Evolutionary conservation across 1,140 invertebrate genomes (phyloP).

Genomic region (Ridgeia piscesae): DNA sequence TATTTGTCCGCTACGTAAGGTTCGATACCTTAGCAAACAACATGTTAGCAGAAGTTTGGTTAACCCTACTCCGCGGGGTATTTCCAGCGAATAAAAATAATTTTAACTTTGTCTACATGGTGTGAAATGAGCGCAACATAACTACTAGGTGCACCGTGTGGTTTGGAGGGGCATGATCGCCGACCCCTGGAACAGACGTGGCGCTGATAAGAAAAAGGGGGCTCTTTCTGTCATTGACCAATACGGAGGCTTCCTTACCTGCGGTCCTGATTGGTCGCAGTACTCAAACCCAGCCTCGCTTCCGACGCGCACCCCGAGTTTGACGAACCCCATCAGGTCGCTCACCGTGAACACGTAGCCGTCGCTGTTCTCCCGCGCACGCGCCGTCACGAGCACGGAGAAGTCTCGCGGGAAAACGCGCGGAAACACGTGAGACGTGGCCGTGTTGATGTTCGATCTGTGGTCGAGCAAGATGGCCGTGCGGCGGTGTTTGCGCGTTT

Average conservation of each 20-base stretch:
- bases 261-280: constrained; percentile 33
- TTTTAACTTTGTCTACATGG: too few relatives aligned
- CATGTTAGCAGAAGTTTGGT: too few relatives aligned
- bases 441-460: constrained; percentile 32
- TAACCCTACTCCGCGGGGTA: too few relatives aligned
- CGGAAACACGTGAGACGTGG: constrained; percentile 37
- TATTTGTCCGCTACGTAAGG: too few relatives aligned
- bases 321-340: constrained; percentile 43
- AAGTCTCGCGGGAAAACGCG: constrained; percentile 44
- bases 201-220: too few relatives aligned
- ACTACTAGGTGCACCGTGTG: too few relatives aligned
- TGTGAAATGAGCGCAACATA: too few relatives aligned
- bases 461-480: constrained; percentile 34
- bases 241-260: background rate
- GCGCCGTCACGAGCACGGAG: constrained; percentile 40
- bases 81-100: too few relatives aligned
- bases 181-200: too few relatives aligned
- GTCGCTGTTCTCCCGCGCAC: constrained; percentile 29
- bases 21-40: too few relatives aligned
- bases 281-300: constrained; percentile 33
- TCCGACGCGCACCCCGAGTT: constrained; percentile 30
- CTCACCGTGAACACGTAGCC: constrained; percentile 48
- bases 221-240: too few relatives aligned
- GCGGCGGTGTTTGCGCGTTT: constrained; percentile 38
- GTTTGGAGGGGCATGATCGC: too few relatives aligned